Base-by-base conservation (phyloP, 30 jellyfish, hydroid and myxozoan genomes). In the Pelagia noctiluca region DNA sequence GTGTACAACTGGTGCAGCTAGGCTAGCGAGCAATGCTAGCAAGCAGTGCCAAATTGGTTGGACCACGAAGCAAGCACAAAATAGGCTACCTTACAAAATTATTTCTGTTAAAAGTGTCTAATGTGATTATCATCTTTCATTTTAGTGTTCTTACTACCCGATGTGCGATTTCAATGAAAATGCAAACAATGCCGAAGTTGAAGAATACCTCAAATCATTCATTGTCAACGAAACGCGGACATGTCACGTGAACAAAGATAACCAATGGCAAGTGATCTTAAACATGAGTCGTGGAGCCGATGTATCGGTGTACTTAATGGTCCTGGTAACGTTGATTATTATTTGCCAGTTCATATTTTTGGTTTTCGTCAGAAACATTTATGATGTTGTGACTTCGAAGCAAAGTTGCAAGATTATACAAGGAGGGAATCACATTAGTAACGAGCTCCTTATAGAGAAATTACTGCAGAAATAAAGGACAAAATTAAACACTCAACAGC, bases 231-330 rank as follows among this genome's bases (percentile, higher is more conserved):
- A 8, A 52, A 8, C 68, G 26, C 21, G 68, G 68, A 4, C 21
- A 52, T 52, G 68, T 52, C 68, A 52, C 68, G 68, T 52, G 26
- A 52, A 52, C 26, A 52, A 52, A 19, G 7, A 4, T 30, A 52
- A 52, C 68, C 68, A 52, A 52, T 52, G 68, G 68, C 68, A 52
- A 52, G 12, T 52, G 68, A 8, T 52, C 21, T 2, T 52, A 19
- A 52, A 52, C 68, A 52, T 10, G 21, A 52, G 68, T 10, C 16
- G 68, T 10, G 21, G 30, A 52, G 21, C 21, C 30, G 28, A 30
- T 52, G 30, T 52, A 5, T 3, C 68, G 26, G 21, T 30, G 16
- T 25, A 30, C 26, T 3, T 8, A 25, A 52, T 52, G 16, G 68
- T 52, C 7, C 2, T 52, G 68, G 68, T 19, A 3, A 10, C 68